Conservation (phyloP, 2,113 vertebrate genomes). For the Chinchilla lanigera region DNA sequence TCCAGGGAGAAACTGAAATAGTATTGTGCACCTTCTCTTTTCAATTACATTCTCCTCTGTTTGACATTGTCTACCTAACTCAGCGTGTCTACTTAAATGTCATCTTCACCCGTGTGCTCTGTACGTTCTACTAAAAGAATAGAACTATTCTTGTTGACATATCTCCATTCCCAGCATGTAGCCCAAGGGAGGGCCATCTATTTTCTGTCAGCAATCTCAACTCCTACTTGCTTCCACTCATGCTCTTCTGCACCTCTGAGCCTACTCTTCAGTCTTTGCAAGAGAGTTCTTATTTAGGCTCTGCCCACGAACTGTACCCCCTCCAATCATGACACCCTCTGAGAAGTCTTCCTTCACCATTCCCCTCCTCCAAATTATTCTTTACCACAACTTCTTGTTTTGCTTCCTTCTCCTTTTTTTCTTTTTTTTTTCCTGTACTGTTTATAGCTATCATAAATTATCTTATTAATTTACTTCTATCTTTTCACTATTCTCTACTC, state of each 20-base stretch:
- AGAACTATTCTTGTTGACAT: background rate
- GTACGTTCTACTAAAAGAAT: background rate
- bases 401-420: background rate
- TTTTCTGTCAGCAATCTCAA: background rate
- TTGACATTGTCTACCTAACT: background rate
- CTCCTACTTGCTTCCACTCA: background rate
- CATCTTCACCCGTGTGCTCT: background rate
- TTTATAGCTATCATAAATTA: background rate
- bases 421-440: background rate
- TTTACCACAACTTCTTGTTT: background rate
- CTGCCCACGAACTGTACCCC: background rate
- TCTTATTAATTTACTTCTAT: background rate
- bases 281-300: background rate
- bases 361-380: background rate
- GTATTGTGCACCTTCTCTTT: background rate
- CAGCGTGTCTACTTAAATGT: background rate
- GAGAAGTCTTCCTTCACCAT: too few relatives aligned
- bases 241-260: background rate
- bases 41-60: background rate
- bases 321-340: background rate
- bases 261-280: background rate
- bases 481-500: background rate
- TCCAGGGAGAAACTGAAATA: background rate
- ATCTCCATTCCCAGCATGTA: background rate
- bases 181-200: background rate